Percentiles rank a stretch among this genome's conserved stretches.
Evolutionary conservation across 1,140 invertebrate genomes (phyloP).

Genomic region (Penaeus vannamei): DNA sequence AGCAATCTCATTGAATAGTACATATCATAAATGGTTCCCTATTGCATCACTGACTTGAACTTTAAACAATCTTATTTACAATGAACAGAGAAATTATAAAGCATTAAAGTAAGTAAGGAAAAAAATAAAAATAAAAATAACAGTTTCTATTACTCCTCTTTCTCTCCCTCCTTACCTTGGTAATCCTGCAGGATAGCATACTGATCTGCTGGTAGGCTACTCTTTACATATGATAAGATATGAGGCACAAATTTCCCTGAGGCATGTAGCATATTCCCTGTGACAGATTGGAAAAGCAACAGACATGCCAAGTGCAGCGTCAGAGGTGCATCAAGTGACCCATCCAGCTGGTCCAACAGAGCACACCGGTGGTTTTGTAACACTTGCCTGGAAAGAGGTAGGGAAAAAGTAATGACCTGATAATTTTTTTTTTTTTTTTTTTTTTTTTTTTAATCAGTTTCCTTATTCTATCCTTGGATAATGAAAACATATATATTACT

Average conservation of each 20-base stretch:
- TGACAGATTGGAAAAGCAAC: conserved; percentile 85
- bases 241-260: conserved; percentile 91
- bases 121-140: neutral
- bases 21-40: too few relatives aligned
- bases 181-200: conserved; percentile 79
- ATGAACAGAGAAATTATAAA: too few relatives aligned
- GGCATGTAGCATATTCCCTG: conserved; percentile 83
- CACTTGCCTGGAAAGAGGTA: conserved; percentile 72
- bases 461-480: too few relatives aligned
- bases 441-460: neutral
- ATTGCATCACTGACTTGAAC: too few relatives aligned
- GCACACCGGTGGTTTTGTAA: conserved; percentile 85
- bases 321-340: conserved; percentile 83
- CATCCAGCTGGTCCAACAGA: conserved; percentile 83
- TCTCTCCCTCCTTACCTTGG: conserved; percentile 79
- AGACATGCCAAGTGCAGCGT: conserved; percentile 86
- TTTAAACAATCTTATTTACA: too few relatives aligned
- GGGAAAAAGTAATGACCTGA: conserved; percentile 68
- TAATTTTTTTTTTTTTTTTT: neutral
- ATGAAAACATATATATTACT: too few relatives aligned
- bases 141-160: neutral
- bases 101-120: too few relatives aligned
- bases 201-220: conserved; percentile 78
- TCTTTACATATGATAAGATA: conserved; percentile 82
- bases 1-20: too few relatives aligned